Percentiles rank a stretch among this genome's conserved stretches.
Evolutionary conservation across 1,140 invertebrate species (phyloP).

Genomic region (Scylla paramamosain): DNA sequence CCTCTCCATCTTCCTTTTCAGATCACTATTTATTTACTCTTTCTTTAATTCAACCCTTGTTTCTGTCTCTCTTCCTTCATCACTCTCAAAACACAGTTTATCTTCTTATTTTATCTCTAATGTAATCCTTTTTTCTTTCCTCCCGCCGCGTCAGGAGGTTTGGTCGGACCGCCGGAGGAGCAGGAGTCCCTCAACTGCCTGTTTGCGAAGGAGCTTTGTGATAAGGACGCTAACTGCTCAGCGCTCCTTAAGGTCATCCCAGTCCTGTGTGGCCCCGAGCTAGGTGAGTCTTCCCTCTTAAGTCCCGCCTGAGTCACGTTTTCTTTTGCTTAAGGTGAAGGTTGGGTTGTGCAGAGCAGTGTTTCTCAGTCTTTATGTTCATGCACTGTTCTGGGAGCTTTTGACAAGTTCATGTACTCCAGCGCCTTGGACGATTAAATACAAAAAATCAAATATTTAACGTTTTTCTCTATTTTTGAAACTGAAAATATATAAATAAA

Average conservation of each 20-base stretch:
- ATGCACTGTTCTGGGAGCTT: no score
- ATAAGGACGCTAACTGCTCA: conserved; percentile 44
- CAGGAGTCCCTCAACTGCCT: conserved; percentile 39
- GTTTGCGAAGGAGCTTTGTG: conserved; percentile 35
- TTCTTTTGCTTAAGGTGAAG: not conserved
- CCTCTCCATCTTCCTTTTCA: not conserved
- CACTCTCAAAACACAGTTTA: not conserved
- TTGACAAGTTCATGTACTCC: no score
- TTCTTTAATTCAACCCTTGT: no score
- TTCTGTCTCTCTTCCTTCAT: no score
- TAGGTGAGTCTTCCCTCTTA: conserved; percentile 10
- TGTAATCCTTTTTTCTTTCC: not conserved
- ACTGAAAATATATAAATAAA: no score
- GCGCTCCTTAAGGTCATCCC: conserved; percentile 50
- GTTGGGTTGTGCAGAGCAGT: not conserved
- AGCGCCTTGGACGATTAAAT: no score
- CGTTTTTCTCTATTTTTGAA: no score
- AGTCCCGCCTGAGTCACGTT: not conserved
- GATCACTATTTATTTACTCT: no score
- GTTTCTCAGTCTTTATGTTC: not conserved
- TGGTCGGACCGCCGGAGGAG: not conserved
- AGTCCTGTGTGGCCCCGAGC: conserved; percentile 40
- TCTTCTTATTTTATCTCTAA: not conserved
- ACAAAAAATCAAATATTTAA: no score
- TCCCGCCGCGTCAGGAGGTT: not conserved